Evolutionary conservation across 2,888 invertebrate species (phyloP).

Genomic region (Melinaea menophilus): DNA sequence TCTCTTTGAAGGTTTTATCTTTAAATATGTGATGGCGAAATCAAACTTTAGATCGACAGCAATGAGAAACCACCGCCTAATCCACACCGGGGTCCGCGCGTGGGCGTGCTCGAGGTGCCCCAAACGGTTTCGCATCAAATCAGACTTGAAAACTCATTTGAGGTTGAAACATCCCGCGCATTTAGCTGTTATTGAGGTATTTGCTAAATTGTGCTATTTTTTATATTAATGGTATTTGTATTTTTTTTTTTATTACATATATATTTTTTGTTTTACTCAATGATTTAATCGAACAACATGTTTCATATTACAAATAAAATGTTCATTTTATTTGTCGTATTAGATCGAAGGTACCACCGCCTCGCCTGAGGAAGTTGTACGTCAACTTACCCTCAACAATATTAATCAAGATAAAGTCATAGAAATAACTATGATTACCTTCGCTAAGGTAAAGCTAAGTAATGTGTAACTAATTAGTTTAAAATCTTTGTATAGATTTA

Average conservation of each 20-base stretch:
- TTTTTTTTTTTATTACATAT: background rate
- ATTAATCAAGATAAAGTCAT: constrained; percentile 54
- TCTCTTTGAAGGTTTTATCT: too few species aligned
- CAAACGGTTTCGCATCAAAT: constrained; percentile 55
- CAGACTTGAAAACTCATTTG: constrained; percentile 56
- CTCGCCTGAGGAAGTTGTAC: constrained; percentile 48
- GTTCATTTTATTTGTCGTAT: background rate
- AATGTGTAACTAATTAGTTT: background rate
- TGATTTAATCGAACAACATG: background rate
- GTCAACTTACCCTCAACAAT: constrained; percentile 45
- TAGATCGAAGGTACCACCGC: constrained; percentile 59
- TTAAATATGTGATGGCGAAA: too few species aligned
- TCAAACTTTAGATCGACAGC: constrained; percentile 48
- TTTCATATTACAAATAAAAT: background rate
- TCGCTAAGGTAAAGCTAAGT: constrained; percentile 48
- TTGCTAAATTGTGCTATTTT: background rate
- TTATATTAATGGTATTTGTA: background rate
- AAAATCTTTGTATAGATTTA: too few species aligned
- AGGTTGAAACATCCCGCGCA: constrained; percentile 54
- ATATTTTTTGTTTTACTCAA: background rate
- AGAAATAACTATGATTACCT: constrained; percentile 61
- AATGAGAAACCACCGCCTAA: constrained; percentile 57
- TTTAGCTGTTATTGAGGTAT: constrained; percentile 57
- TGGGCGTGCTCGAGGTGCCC: constrained; percentile 62
- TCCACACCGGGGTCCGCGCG: constrained; percentile 52